Evolutionary conservation across 37 sponge, comb jelly and placozoan genomes (phyloP).

Genomic region (Theonella swinhoei): DNA sequence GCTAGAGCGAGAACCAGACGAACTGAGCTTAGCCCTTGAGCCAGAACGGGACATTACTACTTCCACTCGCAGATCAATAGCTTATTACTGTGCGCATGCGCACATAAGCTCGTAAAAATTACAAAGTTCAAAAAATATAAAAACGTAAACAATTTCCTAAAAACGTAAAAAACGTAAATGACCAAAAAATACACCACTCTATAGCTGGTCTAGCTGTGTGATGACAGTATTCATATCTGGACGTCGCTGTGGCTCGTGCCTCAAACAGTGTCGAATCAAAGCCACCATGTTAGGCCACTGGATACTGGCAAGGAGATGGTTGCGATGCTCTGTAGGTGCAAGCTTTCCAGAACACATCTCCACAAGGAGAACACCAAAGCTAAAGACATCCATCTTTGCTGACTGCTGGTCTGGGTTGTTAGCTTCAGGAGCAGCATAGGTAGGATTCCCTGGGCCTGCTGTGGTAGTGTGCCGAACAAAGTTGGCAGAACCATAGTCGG

Average conservation of each 20-base stretch:
- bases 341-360: constrained; percentile 58
- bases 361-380: constrained; percentile 65
- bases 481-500: constrained; percentile 71
- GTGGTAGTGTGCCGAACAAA: constrained; percentile 37
- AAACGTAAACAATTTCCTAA: no score
- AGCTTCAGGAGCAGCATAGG: constrained; percentile 74
- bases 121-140: not conserved
- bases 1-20: not conserved
- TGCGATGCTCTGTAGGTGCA: constrained; percentile 1
- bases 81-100: not conserved
- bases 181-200: no score
- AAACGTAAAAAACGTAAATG: not conserved
- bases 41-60: not conserved
- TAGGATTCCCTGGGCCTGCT: constrained; percentile 40
- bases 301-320: no score
- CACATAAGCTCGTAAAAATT: not conserved
- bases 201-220: not conserved
- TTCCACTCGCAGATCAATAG: not conserved
- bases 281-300: constrained; percentile 26
- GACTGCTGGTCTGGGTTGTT: constrained; percentile 35
- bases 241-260: not conserved
- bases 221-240: not conserved
- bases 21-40: constrained; percentile 10
- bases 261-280: not conserved
- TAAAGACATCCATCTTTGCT: constrained; percentile 78